These are phyloP conservation scores for Drosophila rellima DNA, from an alignment of 2,888 invertebrate species.

Conservation along the genomic window DNA sequence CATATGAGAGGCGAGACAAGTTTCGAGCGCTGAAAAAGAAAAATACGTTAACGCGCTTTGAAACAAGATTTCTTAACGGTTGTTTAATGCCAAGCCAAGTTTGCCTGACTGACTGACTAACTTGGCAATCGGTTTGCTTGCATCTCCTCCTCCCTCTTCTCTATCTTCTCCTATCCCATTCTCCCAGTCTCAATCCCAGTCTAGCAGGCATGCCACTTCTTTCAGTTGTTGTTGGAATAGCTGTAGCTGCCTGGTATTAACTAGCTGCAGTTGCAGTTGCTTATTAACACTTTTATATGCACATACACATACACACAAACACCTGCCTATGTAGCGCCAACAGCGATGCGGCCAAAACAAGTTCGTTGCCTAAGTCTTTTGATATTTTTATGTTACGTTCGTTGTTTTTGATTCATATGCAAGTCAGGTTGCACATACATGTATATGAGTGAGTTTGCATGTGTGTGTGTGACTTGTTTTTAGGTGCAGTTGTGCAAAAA, in stretches of 20 bases:
- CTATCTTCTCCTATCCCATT: slow-evolving; percentile 7
- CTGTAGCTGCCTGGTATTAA: slow-evolving; percentile 70
- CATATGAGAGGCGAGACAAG: slow-evolving; percentile 52
- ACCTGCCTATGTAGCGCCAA: slow-evolving; percentile 46
- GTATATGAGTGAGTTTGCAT: slow-evolving; percentile 31
- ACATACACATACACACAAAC: slow-evolving; percentile 38
- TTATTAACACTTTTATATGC: slow-evolving; percentile 76
- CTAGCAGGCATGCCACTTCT: slow-evolving; percentile 53
- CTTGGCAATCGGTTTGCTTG: slow-evolving; percentile 53
- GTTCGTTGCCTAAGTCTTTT: slow-evolving; percentile 76
- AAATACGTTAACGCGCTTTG: slow-evolving; percentile 66
- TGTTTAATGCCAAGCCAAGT: slow-evolving; percentile 75
- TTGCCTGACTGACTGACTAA: slow-evolving; percentile 69
- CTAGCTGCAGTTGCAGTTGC: slow-evolving; percentile 76
- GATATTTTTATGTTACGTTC: slow-evolving; percentile 64
- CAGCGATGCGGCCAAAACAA: slow-evolving; percentile 60
- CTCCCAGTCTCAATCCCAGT: slow-evolving; percentile 37
- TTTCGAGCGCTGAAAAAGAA: slow-evolving; percentile 37
- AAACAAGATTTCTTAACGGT: slow-evolving; percentile 83
- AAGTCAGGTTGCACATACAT: slow-evolving; percentile 31
- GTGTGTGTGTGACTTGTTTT: slow-evolving; percentile 47
- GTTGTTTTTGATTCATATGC: slow-evolving; percentile 59
- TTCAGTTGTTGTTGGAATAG: slow-evolving; percentile 53
- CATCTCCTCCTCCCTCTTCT: slow-evolving; percentile 8
- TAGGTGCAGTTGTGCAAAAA: slow-evolving; percentile 68